phyloP scores from a whole-genome alignment of 2,888 invertebrate genomes.

The Mylabris sibirica region DNA sequence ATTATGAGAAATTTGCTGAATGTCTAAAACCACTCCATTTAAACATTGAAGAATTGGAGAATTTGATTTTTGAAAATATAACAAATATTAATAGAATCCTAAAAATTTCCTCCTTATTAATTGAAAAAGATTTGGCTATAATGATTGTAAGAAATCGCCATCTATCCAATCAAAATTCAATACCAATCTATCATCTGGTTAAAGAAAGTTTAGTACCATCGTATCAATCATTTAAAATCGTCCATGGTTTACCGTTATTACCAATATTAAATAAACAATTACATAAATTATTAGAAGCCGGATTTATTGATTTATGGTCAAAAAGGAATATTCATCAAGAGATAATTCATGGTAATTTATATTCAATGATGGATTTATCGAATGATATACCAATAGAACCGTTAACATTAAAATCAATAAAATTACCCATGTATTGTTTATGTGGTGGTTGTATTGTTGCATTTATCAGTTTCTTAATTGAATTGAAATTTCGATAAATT shows the following conservation, averaged over 20 bases:
- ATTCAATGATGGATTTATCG: neutral
- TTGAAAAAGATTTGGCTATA: slow-evolving; percentile 26
- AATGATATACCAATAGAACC: neutral
- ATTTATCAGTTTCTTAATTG: neutral
- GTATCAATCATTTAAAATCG: slow-evolving; percentile 31
- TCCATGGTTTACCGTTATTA: slow-evolving; percentile 27
- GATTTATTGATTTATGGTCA: slow-evolving; percentile 33
- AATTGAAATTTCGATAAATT: neutral
- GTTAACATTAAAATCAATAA: neutral
- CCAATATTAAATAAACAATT: slow-evolving; percentile 29
- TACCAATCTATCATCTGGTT: slow-evolving; percentile 29
- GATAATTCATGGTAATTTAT: slow-evolving; percentile 27
- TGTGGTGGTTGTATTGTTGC: neutral
- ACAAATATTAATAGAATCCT: neutral
- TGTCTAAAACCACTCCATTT: slow-evolving; percentile 7
- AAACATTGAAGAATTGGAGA: slow-evolving; percentile 22
- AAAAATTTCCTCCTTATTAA: slow-evolving; percentile 17
- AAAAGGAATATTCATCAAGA: slow-evolving; percentile 26
- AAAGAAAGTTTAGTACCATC: slow-evolving; percentile 34
- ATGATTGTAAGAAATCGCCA: slow-evolving; percentile 21
- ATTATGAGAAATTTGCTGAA: slow-evolving; percentile 22
- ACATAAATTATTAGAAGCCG: slow-evolving; percentile 27
- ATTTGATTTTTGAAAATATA: slow-evolving; percentile 14
- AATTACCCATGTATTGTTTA: neutral
- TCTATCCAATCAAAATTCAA: neutral